Base-by-base conservation (phyloP, 2,797 vertebrate species). In the Lycodopsis pacificus region DNA sequence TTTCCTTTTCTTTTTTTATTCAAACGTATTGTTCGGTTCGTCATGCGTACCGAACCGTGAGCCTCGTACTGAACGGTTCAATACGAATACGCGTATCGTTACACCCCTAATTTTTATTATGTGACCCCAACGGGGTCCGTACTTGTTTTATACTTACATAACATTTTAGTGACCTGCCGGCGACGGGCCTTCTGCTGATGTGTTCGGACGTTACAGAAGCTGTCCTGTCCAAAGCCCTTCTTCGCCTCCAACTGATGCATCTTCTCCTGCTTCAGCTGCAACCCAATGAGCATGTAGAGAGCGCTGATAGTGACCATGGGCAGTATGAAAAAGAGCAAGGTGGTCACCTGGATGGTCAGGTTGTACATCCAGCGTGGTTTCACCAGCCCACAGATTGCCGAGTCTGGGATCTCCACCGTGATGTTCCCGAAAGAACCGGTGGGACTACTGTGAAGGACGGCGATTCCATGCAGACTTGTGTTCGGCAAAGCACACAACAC, bases 111-210 rank as follows among this genome's bases (percentile, higher is more conserved):
- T 25, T 25, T 25, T 2, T 25, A 25, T 32, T n/a, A 59, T n/a
- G 57, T 38, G 30, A 58, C 17, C 56, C 17, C 7, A 34, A 30
- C 32, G 2, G 19, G 32, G 17, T 38, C 57, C 11, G 7, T 62
- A 62, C n/a, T 54, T 53, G 4, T 54, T 69, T 12, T 17, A 71
- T 89, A 98, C 98, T 97, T 89, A 99, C 98, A 97, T 80, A 99
- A 91, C 98, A 99, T 99, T 92, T 98, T 98, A 0, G 97, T 98
- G 94, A 98, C 97, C 88, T 99, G 97, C n/a, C 91, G 94, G 71
- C 95, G 94, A n/a, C 96, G 91, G 11, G 86, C 85, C 53, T 95
- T 96, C 92, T 95, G 96, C 83, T 95, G 96, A 40, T 90, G 87
- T 1, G 84, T 86, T 4, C 80, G 90, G 27, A 81, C 5, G 19